Conservation (phyloP, 2,797 vertebrate species). For the Myiothlypis chrysogaster region DNA sequence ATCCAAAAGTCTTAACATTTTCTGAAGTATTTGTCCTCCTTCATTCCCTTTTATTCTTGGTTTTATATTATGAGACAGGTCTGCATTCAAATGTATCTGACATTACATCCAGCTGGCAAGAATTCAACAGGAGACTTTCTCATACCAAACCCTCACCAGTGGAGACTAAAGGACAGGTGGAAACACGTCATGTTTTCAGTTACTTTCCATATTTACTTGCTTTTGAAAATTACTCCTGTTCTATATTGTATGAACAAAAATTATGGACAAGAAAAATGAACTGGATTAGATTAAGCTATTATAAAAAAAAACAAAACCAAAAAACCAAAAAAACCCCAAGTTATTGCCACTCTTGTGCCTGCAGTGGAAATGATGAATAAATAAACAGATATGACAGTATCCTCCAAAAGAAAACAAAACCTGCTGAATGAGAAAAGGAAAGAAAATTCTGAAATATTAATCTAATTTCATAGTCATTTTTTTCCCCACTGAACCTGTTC, state of each 20-base stretch:
- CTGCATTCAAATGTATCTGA: background rate
- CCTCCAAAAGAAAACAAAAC: background rate
- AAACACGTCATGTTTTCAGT: background rate
- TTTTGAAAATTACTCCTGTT: background rate
- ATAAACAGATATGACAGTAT: background rate
- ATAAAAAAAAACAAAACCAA: background rate
- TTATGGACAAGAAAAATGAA: background rate
- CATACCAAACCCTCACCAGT: background rate
- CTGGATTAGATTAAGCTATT: background rate
- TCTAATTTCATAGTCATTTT: background rate
- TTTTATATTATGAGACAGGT: background rate
- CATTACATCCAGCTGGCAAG: background rate
- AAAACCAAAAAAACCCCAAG: background rate
- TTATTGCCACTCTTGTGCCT: background rate
- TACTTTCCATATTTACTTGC: background rate
- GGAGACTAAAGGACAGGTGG: background rate
- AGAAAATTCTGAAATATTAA: background rate
- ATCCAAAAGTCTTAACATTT: background rate
- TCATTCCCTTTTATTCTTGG: background rate
- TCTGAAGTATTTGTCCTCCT: background rate
- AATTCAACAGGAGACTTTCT: background rate
- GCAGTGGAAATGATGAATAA: background rate
- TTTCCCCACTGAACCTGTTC: background rate
- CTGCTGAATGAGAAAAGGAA: background rate
- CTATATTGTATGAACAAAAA: background rate